Percentiles rank a stretch among this genome's conserved stretches.
Conservation (phyloP, 1,140 invertebrate genomes). For the Hyles euphorbiae region DNA sequence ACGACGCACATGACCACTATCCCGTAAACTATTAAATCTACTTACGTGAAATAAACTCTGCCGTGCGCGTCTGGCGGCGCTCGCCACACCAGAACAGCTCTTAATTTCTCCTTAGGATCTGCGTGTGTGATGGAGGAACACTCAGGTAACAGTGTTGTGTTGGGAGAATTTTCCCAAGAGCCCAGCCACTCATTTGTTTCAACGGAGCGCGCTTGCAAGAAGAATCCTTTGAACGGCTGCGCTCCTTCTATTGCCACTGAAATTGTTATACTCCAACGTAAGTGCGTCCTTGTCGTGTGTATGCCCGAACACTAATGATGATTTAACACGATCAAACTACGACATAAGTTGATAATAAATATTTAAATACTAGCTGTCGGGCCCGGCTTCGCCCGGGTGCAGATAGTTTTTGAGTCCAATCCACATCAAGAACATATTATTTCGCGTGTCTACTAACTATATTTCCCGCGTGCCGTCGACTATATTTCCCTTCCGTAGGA, state of each 20-base stretch:
- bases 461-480: too few species aligned
- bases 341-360: background rate
- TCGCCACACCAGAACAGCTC: slow-evolving; percentile 84
- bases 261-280: slow-evolving; percentile 18
- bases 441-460: too few species aligned
- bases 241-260: slow-evolving; percentile 79
- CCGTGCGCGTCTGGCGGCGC: slow-evolving; percentile 80
- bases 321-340: background rate
- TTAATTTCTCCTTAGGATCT: slow-evolving; percentile 84
- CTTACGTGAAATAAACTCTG: slow-evolving; percentile 87
- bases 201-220: slow-evolving; percentile 85
- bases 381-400: too few species aligned
- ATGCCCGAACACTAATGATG: too few species aligned
- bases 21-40: slow-evolving; percentile 14
- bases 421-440: too few species aligned
- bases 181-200: slow-evolving; percentile 83
- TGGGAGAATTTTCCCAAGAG: slow-evolving; percentile 80
- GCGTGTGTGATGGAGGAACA: slow-evolving; percentile 87
- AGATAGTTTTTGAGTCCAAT: too few species aligned
- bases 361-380: too few species aligned
- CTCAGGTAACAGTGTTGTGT: slow-evolving; percentile 84
- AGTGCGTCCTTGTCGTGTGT: too few species aligned
- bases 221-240: slow-evolving; percentile 84
- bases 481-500: too few species aligned
- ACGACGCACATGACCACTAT: too few species aligned